A percentile compares a stretch with the other conserved stretches of the same genome.
phyloP scores from a whole-genome alignment of 2,113 vertebrate species.

The Antigone vipio region DNA sequence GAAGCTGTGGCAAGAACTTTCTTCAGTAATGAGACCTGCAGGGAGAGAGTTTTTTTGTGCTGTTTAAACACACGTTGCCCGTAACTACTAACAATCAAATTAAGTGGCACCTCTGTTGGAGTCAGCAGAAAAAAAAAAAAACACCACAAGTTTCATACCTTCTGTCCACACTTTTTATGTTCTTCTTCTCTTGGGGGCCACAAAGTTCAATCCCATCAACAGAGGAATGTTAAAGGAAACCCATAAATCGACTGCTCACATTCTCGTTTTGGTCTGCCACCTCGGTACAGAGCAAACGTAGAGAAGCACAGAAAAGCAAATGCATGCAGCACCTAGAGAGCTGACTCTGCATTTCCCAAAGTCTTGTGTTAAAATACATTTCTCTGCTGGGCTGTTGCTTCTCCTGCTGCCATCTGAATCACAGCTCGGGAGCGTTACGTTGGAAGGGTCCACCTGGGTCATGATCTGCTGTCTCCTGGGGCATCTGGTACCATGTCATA shows the following conservation, averaged over 20 bases:
- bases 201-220: not conserved
- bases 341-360: not conserved
- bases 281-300: not conserved
- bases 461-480: not conserved
- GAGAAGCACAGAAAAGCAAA: not conserved
- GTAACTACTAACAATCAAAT: not conserved
- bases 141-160: not conserved
- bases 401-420: not conserved
- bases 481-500: fast-evolving
- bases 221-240: not conserved
- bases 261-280: not conserved
- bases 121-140: not conserved
- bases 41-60: not conserved
- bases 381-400: not conserved
- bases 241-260: fast-evolving
- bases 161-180: not conserved
- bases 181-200: not conserved
- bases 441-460: not conserved
- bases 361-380: not conserved
- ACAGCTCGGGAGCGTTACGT: fast-evolving
- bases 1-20: not conserved
- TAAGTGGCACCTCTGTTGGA: not conserved
- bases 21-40: conserved; percentile 19
- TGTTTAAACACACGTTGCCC: not conserved
- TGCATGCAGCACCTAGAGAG: fast-evolving